Base-by-base conservation (phyloP, 2,113 vertebrate genomes). In the Istiophorus platypterus region DNA sequence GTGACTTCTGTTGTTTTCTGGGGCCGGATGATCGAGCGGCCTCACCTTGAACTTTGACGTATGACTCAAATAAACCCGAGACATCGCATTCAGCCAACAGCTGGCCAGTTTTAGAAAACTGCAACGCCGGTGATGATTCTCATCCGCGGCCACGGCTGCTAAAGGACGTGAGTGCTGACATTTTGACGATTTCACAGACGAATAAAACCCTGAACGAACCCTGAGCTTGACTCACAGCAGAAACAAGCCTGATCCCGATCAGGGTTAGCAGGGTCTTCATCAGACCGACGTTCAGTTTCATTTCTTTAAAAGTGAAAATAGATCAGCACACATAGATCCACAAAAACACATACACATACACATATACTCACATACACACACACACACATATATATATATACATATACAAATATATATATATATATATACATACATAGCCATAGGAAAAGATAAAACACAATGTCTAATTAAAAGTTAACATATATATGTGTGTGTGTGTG, bases 151-250 rank as follows among this genome's bases (percentile, higher is more conserved):
- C 27, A 77, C 6, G 41, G 9, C 0, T n/a, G n/a, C n/a, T n/a
- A n/a, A 26, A 45, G 47, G 45, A 71, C 42, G 61, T 34, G 66
- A 72, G 74, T 65, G 31, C 69, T 79, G 78, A 88, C 78, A 82
- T 88, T 85, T 79, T 17, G 18, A 0, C 14, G 39, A 57, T 85
- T 79, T 72, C 39, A 42, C 14, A 45, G 78, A 81, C 37, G 65
- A 67, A 42, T 54, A 34, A 71, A 75, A n/a, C n/a, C n/a, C n/a
- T n/a, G n/a, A n/a, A 57, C 65, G 4, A 85, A 75, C 52, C 69
- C 47, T 74, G 58, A 78, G 56, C 75, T 64, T 26, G 42, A 58
- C 37, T 59, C 69, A 7, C 1, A 20, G 57, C 70, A 56, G 39
- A 15, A 52, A 52, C 27, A 56, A 39, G 2, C 5, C 69, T 73